These are phyloP conservation scores for Pelosia muscerda DNA, from an alignment of 2,888 invertebrate species.

Conservation along the genomic window DNA sequence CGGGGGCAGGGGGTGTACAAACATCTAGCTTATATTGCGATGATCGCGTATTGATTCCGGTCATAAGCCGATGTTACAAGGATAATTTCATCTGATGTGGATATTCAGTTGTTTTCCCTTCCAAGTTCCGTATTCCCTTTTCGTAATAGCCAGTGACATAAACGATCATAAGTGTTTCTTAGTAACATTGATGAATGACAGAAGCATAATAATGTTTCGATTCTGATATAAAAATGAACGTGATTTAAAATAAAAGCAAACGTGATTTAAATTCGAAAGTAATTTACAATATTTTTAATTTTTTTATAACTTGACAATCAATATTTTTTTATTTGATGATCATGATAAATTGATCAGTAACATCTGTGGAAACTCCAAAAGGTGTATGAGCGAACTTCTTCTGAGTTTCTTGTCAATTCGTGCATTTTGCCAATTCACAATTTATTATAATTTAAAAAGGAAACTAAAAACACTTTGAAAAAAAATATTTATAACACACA, in stretches of 20 bases:
- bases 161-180: not conserved
- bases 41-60: constrained; percentile 81
- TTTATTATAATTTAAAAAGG: no score
- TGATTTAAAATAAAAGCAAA: no score
- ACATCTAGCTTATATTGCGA: constrained; percentile 81
- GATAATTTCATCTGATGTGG: constrained; percentile 66
- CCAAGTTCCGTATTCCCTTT: not conserved
- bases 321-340: no score
- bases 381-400: no score
- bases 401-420: no score
- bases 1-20: constrained; percentile 56
- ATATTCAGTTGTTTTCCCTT: constrained; percentile 17
- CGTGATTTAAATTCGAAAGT: no score
- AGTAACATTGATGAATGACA: not conserved
- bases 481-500: no score
- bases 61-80: constrained; percentile 72
- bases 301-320: no score
- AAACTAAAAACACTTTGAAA: no score
- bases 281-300: not conserved
- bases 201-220: not conserved
- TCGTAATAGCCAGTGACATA: not conserved
- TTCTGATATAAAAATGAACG: not conserved
- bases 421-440: no score
- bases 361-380: no score
- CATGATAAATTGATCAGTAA: no score